Conservation (phyloP, 2,888 invertebrate species). For the Sarcophaga variegata region DNA sequence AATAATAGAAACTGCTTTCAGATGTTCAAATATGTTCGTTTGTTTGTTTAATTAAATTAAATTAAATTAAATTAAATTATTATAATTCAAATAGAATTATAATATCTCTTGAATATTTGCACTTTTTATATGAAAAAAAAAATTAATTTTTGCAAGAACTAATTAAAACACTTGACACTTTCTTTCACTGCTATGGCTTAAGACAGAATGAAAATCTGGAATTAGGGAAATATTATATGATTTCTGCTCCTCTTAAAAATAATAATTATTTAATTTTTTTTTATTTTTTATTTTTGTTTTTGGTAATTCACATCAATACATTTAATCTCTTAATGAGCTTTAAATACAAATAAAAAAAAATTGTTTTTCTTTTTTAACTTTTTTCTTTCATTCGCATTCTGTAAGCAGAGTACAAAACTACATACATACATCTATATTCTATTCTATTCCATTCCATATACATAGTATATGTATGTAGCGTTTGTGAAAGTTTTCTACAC, state of each 20-base stretch:
- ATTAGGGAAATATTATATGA: constrained; percentile 19
- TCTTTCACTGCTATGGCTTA: constrained; percentile 43
- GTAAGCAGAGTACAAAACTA: constrained; percentile 45
- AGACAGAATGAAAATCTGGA: constrained; percentile 47
- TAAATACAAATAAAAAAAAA: not conserved
- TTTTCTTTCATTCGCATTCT: not conserved
- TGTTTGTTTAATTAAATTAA: no score
- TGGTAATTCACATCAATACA: not conserved
- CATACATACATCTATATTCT: not conserved
- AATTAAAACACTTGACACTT: constrained; percentile 29
- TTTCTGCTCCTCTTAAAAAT: constrained; percentile 8
- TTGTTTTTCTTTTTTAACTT: constrained; percentile 39
- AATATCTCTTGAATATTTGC: no score
- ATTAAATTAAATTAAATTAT: no score
- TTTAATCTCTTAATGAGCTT: no score
- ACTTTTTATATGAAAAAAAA: no score
- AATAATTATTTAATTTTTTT: not conserved
- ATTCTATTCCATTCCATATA: no score
- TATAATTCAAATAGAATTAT: no score
- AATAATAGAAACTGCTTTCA: not conserved
- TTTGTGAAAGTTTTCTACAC: not conserved
- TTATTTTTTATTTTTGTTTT: not conserved
- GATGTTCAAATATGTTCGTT: no score
- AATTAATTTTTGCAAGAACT: no score
- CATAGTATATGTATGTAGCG: not conserved